Evolutionary conservation across 2,113 vertebrate species (phyloP), one percentile per base, ranked within the genome.

Genomic region (Psilopsiagon aymara): DNA sequence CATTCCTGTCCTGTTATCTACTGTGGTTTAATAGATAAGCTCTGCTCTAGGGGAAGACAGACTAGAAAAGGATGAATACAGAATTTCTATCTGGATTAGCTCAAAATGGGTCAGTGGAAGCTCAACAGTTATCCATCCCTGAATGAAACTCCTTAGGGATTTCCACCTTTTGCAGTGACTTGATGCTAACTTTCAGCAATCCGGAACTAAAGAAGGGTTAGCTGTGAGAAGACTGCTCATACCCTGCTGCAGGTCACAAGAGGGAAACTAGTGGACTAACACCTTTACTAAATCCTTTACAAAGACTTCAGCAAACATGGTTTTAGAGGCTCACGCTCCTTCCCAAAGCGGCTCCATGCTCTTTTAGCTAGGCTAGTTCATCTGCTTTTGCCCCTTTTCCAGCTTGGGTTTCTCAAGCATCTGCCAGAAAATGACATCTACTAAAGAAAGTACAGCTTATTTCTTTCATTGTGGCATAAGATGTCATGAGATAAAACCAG

Each of bases 1-100:
- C 90, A 92, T 90, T 95, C 87, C 87, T 90, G 67, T 92, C 63
- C 52, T 7, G 10, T 76, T 91, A 82, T 74, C 67, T 91, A 46
- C 53, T 46, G 19, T 49, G 86, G 67, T 69, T 90, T 84, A 97
- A 85, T 21, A 95, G 47, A 44, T 90, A 91, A 94, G 7, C 52
- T 90, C 62, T 79, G 57, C 75, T 89, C 62, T 25, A 59, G n/a
- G 41, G 89, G 37, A 84, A 75, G 29, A 79, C 4, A 77, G 37
- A 81, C 37, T 41, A 62, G 43, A 70, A 29, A 57, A 44, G 43
- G 31, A 74, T 47, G 13, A 92, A 85, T 10, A 63, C 17, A 27
- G 49, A 94, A 92, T 82, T 89, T 60, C 81, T 89, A 66, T 25
- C 67, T 62, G 44, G 78, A 95, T 69, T 92, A 90, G 53, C 63